Evolutionary conservation across 2,113 vertebrate species (phyloP), one percentile per base, ranked within the genome.

Genomic region (Grus americana): DNA sequence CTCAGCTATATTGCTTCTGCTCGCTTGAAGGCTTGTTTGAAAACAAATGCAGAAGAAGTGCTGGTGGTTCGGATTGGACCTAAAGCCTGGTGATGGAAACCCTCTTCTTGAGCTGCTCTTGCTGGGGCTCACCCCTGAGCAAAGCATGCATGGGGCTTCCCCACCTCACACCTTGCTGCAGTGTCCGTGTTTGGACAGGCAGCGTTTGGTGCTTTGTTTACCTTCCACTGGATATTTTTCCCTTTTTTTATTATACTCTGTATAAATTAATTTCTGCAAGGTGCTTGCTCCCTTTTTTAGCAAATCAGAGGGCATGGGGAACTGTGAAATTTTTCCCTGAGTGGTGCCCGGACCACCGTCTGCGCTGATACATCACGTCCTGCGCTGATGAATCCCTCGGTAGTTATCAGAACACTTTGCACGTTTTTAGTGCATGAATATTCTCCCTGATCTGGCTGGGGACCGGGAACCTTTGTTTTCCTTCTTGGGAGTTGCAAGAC

Each of bases 61-160:
- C 50, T 24, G 63, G 32, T 16, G 54, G 9, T 29, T 93, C 2
- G 4, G 30, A 40, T 49, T 0, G 0, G 38, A 20, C 16, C 26
- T 59, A 19, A 58, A 78, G 11, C 17, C 63, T 66, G 59, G 1
- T 7, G 49, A 7, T 59, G 12, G 17, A 30, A 44, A 44, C 16
- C 19, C 9, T 26, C 42, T n/a, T 29, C 34, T 34, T 3, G 10
- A 62, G 55, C 47, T 47, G 34, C 0, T 32, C 14, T 54, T 71
- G n/a, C n/a, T 29, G 49, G 65, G 74, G 18, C 44, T 68, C 54
- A 58, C 9, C 21, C 13, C 11, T 42, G 63, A 32, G 12, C 38
- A 82, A 82, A 54, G 15, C 3, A 3, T 4, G 5, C 0, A 1
- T 18, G 42, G 30, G 42, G 30, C 22, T 79, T 59, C 59, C 34